These are phyloP conservation scores for Rutilus rutilus DNA, from an alignment of 2,113 vertebrate species.

Conservation along the genomic window DNA sequence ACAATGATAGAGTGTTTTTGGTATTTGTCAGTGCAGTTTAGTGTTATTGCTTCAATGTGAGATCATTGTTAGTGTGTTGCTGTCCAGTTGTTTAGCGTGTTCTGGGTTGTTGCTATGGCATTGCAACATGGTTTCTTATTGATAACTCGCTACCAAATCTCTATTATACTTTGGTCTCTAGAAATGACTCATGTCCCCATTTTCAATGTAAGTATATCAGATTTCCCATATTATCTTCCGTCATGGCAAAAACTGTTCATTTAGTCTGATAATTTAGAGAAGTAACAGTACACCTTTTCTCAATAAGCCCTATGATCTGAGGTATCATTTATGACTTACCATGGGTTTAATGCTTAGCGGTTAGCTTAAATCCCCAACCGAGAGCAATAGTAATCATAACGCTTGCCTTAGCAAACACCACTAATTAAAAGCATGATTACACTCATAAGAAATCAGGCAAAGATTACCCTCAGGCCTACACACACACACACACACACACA, in stretches of 20 bases:
- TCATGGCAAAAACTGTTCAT: background rate
- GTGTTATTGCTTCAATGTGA: background rate
- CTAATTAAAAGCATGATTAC: conserved; percentile 42
- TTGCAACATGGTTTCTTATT: background rate
- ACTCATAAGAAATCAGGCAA: conserved; percentile 36
- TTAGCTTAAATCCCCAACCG: background rate
- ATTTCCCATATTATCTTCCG: background rate
- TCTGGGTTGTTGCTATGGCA: background rate
- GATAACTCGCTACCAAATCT: background rate
- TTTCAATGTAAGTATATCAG: background rate
- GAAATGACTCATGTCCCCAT: background rate
- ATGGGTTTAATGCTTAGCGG: background rate
- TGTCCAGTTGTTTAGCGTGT: background rate
- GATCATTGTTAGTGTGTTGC: background rate
- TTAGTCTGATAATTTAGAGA: background rate
- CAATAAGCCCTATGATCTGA: background rate
- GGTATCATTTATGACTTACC: background rate
- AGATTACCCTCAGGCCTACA: conserved; percentile 31
- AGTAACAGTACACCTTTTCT: background rate
- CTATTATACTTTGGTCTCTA: background rate
- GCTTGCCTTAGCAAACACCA: background rate
- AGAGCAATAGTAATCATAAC: background rate
- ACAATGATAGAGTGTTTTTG: background rate
- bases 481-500: conserved; percentile 15
- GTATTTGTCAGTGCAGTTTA: background rate